Evolutionary conservation across 2,797 vertebrate genomes (phyloP).

Genomic region (Xyrichtys novacula): DNA sequence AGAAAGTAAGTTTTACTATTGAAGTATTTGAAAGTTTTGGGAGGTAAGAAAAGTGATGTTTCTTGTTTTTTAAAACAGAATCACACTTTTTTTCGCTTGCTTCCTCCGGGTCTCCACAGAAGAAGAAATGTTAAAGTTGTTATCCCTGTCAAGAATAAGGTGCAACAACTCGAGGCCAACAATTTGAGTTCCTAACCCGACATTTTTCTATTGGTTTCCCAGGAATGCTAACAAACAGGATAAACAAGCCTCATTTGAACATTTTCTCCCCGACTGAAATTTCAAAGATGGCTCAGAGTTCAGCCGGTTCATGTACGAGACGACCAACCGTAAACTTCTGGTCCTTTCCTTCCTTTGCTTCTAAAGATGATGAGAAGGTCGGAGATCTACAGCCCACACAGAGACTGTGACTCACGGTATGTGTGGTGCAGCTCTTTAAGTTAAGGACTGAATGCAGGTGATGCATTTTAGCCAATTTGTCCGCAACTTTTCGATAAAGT

Average conservation of each 20-base stretch:
- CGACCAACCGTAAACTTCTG: not conserved
- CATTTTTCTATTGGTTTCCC: too few species aligned
- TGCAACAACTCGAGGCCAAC: too few species aligned
- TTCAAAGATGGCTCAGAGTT: conserved; percentile 6
- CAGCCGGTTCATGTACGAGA: not conserved
- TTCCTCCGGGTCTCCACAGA: too few species aligned
- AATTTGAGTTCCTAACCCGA: conserved; percentile 1
- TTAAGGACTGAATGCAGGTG: not conserved
- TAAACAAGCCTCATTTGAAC: conserved; percentile 9
- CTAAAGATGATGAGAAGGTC: too few species aligned
- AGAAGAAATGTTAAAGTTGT: too few species aligned
- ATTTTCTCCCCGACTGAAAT: conserved; percentile 8
- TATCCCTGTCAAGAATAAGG: too few species aligned
- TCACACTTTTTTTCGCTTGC: too few species aligned
- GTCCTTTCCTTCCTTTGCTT: too few species aligned
- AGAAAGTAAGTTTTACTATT: too few species aligned
- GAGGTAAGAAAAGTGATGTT: too few species aligned
- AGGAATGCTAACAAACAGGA: conserved; percentile 9
- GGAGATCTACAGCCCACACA: not conserved
- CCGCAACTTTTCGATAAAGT: not conserved
- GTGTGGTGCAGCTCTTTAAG: not conserved
- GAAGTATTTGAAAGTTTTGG: too few species aligned
- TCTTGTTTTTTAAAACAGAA: too few species aligned
- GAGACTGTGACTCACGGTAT: not conserved
- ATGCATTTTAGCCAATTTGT: not conserved